Evolutionary conservation across 2,888 invertebrate species (phyloP), one percentile per base, ranked within the genome.

Genomic region (Polydesmus complanatus): DNA sequence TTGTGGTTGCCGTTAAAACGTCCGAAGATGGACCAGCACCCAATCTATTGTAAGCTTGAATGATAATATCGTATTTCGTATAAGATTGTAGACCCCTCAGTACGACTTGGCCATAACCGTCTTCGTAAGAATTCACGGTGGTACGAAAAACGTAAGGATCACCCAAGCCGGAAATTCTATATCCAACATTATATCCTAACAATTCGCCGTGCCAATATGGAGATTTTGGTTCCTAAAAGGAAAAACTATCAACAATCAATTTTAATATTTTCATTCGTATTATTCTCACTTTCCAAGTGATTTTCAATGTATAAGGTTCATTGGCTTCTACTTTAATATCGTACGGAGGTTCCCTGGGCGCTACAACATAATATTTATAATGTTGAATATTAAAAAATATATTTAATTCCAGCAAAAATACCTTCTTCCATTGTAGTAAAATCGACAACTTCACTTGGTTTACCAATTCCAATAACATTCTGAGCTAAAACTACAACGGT

Each of bases 61-160:
- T 61, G 47, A 63, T 56, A n/a, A 64, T 56, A 37, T 63, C 63
- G 49, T 64, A 64, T 27, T 60, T 61, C n/a, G 64, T 63, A 54
- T 56, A 64, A 14, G 59, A 54, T 47, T 50, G 53, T 25, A 64
- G 60, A 26, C 50, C 54, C 5, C 62, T 48, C 23, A 64, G 49
- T 19, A 58, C 52, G 11, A 63, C 51, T 47, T 62, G 27, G 3
- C 61, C 63, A 26, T 54, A 51, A 3, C 58, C 61, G 11, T 54
- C 50, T 21, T 57, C 58, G 2, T 27, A 27, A 21, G 48, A 27
- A 3, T 61, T 61, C 37, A 37, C 5, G 2, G 54, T 56, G 2
- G 63, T 62, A 3, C 59, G 60, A 56, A 63, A 63, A 8, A 63
- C 22, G 50, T 53, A 58, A 8, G 54, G 54, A 3, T 63, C 61